A percentile compares a stretch with the other conserved stretches of the same genome.
Evolutionary conservation across 2,113 vertebrate genomes (phyloP).

Genomic region (Lontra canadensis): DNA sequence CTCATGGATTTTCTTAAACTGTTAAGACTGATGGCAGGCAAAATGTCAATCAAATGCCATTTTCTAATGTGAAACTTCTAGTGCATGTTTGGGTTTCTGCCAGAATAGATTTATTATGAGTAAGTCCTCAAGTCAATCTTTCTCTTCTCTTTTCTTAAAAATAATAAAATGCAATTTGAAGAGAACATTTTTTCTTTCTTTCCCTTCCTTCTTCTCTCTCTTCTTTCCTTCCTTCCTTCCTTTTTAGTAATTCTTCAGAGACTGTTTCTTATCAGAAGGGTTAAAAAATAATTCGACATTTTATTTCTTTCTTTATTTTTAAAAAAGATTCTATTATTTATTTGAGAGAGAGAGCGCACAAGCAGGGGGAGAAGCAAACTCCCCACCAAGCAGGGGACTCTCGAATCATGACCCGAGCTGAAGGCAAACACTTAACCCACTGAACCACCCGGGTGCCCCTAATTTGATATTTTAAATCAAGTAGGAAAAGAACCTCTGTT

Average conservation of each 20-base stretch:
- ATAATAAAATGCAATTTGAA: conserved; percentile 9
- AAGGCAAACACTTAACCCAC: too few relatives aligned
- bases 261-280: conserved; percentile 12
- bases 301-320: neutral
- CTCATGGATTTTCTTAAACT: conserved; percentile 2
- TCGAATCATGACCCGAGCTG: too few relatives aligned
- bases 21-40: conserved; percentile 12
- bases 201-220: neutral
- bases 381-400: too few relatives aligned
- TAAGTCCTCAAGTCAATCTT: conserved; percentile 33
- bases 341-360: too few relatives aligned
- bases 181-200: neutral
- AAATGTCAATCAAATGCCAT: conserved; percentile 10
- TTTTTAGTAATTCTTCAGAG: neutral
- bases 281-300: conserved; percentile 34
- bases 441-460: too few relatives aligned
- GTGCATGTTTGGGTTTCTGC: conserved; percentile 30
- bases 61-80: conserved; percentile 36
- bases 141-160: conserved; percentile 38
- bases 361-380: too few relatives aligned
- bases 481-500: neutral
- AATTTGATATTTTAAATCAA: conserved; percentile 2
- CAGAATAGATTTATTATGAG: conserved; percentile 1
- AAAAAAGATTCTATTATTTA: too few relatives aligned
- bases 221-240: neutral